Evolutionary conservation across 1,140 invertebrate genomes (phyloP).

Genomic region (Drosophila ercepeae): DNA sequence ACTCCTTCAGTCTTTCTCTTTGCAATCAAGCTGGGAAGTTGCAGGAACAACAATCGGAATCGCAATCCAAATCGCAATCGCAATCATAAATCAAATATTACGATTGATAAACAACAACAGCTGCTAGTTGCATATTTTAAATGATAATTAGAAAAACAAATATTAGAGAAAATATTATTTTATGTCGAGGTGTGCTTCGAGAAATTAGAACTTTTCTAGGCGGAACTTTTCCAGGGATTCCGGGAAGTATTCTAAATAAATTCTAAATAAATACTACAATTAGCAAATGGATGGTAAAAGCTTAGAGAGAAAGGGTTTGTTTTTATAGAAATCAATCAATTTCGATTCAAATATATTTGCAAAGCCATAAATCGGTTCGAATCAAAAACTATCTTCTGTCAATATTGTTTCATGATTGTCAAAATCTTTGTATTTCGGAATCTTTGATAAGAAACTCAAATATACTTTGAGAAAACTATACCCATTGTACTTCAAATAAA

Average conservation of each 20-base stretch:
- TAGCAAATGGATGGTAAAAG: constrained; percentile 17
- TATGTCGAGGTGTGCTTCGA: too few species aligned
- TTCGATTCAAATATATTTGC: neutral
- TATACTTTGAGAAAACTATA: neutral
- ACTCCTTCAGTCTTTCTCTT: constrained; percentile 42
- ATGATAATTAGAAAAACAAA: neutral
- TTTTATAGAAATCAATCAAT: neutral
- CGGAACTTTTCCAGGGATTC: neutral
- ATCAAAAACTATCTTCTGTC: neutral
- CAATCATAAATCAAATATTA: constrained; percentile 42
- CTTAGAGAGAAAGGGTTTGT: too few species aligned
- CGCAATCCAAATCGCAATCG: too few species aligned
- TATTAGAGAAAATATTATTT: neutral
- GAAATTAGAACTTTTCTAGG: neutral
- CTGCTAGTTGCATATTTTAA: neutral
- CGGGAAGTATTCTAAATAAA: neutral
- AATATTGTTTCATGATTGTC: neutral
- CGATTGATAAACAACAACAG: constrained; percentile 25
- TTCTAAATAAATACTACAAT: constrained; percentile 4
- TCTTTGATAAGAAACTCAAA: too few species aligned
- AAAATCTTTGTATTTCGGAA: neutral
- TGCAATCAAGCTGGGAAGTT: constrained; percentile 34
- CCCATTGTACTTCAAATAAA: neutral
- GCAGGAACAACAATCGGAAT: constrained; percentile 19
- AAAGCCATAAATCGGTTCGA: too few species aligned